Evolutionary conservation across 2,113 vertebrate genomes (phyloP).

Genomic region (Pedetes capensis): DNA sequence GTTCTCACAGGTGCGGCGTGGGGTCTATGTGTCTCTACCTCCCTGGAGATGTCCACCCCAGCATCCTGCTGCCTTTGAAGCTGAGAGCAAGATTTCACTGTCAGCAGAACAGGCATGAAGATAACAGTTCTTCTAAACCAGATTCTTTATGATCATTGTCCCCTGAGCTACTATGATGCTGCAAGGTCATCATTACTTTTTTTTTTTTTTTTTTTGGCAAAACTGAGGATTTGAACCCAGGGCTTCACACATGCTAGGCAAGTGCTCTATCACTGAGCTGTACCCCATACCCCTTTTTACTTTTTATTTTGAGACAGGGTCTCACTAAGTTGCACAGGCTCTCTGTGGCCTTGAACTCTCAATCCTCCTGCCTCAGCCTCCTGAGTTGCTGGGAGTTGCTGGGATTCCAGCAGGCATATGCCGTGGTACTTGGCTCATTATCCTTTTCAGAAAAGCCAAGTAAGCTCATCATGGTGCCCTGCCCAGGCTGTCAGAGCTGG

Average conservation of each 20-base stretch:
- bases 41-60: background rate
- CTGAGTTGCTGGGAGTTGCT: no score
- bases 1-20: background rate
- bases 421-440: no score
- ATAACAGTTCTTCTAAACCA: background rate
- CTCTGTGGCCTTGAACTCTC: no score
- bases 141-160: no score
- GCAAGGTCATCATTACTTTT: background rate
- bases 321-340: no score
- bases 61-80: background rate
- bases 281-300: no score
- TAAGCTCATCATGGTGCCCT: background rate
- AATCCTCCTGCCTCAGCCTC: no score
- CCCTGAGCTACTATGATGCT: background rate
- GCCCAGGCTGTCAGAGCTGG: background rate
- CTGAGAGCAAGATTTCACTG: background rate
- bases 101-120: background rate
- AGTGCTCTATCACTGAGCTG: no score
- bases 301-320: no score
- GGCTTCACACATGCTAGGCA: no score
- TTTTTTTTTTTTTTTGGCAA: background rate
- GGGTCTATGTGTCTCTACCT: background rate
- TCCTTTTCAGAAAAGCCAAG: background rate
- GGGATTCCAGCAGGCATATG: no score
- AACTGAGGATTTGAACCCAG: no score